A percentile compares a stretch with the other conserved stretches of the same genome.
Conservation (phyloP, 1,140 invertebrate species). For the Eupeodes corollae region DNA sequence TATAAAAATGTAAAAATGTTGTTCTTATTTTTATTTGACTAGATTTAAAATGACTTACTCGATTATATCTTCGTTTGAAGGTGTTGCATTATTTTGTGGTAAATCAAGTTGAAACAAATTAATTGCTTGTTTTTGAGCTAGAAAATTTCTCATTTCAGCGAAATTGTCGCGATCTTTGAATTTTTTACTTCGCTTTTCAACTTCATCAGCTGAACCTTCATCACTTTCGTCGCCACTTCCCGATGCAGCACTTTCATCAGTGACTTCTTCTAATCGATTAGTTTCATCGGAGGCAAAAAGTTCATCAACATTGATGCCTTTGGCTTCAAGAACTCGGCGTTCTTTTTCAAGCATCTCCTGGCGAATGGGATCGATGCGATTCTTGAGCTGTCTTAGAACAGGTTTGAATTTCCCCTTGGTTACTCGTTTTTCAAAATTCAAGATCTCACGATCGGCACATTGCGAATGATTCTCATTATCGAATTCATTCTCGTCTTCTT, state of each 20-base stretch:
- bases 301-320: constrained; percentile 33
- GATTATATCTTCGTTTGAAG: constrained; percentile 23
- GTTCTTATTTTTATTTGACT: background rate
- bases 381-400: constrained; percentile 29
- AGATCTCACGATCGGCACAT: constrained; percentile 24
- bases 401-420: constrained; percentile 30
- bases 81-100: constrained; percentile 6
- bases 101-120: constrained; percentile 24
- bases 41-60: constrained; percentile 10
- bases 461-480: constrained; percentile 9
- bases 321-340: constrained; percentile 25
- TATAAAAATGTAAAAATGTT: too few relatives aligned
- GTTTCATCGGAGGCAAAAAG: constrained; percentile 10
- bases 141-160: constrained; percentile 34
- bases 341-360: constrained; percentile 34
- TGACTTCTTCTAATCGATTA: background rate
- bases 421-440: constrained; percentile 32
- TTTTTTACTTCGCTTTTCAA: constrained; percentile 19
- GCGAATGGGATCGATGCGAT: constrained; percentile 33
- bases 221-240: constrained; percentile 2
- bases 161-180: constrained; percentile 33
- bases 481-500: constrained; percentile 12
- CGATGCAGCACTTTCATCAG: background rate
- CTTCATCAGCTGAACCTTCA: constrained; percentile 20
- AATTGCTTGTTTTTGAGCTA: constrained; percentile 28